phyloP scores from a whole-genome alignment of 2,888 invertebrate species.

The Pilophorus perplexus region DNA sequence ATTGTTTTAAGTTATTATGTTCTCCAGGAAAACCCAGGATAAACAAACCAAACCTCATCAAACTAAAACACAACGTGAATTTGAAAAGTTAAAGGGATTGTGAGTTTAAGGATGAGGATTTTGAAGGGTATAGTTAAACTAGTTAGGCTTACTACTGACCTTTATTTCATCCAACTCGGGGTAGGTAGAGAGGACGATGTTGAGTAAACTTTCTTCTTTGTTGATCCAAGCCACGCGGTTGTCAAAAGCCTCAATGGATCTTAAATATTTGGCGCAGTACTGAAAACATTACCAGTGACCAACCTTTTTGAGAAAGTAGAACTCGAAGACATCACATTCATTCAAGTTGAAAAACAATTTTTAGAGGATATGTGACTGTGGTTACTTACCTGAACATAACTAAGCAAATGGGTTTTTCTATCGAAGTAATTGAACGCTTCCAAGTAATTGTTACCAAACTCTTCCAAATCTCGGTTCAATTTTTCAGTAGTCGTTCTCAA shows the following conservation, averaged over 20 bases:
- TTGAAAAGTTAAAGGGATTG: no score
- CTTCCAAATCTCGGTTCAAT: constrained; percentile 68
- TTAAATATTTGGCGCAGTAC: constrained; percentile 71
- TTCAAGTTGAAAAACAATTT: neutral
- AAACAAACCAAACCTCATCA: no score
- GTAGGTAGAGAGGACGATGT: constrained; percentile 73
- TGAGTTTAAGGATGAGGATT: no score
- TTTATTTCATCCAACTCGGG: constrained; percentile 76
- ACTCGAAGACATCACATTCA: neutral
- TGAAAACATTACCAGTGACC: constrained; percentile 54
- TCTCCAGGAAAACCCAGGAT: no score
- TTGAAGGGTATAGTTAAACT: no score
- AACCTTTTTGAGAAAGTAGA: neutral
- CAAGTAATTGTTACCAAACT: constrained; percentile 68
- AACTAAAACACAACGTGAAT: neutral
- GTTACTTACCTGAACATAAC: constrained; percentile 59
- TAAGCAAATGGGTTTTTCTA: constrained; percentile 69
- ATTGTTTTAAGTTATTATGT: no score
- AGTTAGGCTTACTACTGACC: no score
- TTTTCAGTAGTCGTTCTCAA: constrained; percentile 66
- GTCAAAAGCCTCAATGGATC: constrained; percentile 71
- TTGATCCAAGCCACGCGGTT: constrained; percentile 82
- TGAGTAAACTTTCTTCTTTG: constrained; percentile 81
- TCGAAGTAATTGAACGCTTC: constrained; percentile 81
- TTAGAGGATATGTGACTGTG: neutral